phyloP scores from a whole-genome alignment of 2,797 vertebrate genomes.

The Phataginus tetradactyla region DNA sequence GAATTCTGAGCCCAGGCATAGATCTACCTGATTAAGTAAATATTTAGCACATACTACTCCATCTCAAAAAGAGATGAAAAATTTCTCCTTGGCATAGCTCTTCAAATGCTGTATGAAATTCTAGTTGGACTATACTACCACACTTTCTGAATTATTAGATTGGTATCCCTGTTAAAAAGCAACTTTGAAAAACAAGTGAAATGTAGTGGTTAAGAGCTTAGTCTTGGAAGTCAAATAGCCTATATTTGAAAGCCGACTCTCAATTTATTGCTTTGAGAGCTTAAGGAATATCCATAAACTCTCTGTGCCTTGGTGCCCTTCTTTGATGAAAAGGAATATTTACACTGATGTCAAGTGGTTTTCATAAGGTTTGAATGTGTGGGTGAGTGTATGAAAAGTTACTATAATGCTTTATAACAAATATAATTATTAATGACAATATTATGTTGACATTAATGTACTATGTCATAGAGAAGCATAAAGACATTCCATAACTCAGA shows the following conservation, averaged over 20 bases:
- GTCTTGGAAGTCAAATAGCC: neutral
- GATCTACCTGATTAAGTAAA: constrained; percentile 26
- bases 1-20: neutral
- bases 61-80: constrained; percentile 20
- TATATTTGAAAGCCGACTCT: neutral
- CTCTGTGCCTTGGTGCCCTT: neutral
- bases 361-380: neutral
- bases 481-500: neutral
- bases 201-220: neutral
- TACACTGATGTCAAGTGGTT: neutral
- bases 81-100: neutral
- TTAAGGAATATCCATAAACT: neutral
- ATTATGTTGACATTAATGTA: neutral
- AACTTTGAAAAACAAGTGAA: neutral
- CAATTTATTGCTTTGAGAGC: neutral
- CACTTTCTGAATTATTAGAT: neutral
- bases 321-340: neutral
- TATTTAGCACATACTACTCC: neutral
- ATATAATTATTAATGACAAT: neutral
- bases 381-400: neutral
- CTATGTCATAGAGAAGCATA: neutral
- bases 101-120: neutral
- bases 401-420: neutral
- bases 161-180: neutral
- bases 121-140: neutral